These are phyloP conservation scores for Xyrichtys novacula DNA, from an alignment of 2,797 vertebrate species.

Conservation along the genomic window DNA sequence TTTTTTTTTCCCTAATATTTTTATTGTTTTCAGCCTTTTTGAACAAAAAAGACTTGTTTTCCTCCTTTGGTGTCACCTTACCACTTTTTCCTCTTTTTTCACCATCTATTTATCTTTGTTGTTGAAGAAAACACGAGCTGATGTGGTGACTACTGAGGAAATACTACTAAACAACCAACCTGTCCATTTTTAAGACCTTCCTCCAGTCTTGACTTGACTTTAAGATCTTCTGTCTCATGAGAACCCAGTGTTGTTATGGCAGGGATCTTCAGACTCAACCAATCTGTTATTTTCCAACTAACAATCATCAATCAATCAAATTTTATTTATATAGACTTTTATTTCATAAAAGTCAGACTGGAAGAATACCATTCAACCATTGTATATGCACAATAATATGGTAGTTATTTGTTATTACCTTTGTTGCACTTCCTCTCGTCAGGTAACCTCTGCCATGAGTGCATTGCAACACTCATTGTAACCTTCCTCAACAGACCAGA, in stretches of 20 bases:
- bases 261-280: not conserved
- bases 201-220: not conserved
- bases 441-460: not conserved
- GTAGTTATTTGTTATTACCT: too few species aligned
- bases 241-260: too few species aligned
- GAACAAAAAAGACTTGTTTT: slow-evolving; percentile 11
- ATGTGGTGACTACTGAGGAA: not conserved
- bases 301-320: too few species aligned
- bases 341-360: too few species aligned
- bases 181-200: not conserved
- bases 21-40: slow-evolving; percentile 12
- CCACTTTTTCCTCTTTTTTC: not conserved
- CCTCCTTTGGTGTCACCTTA: slow-evolving; percentile 14
- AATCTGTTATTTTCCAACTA: too few species aligned
- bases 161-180: slow-evolving; percentile 3
- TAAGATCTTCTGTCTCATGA: too few species aligned
- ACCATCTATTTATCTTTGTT: not conserved
- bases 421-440: too few species aligned
- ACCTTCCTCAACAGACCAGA: not conserved
- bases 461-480: not conserved
- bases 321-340: too few species aligned
- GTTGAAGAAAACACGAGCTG: not conserved
- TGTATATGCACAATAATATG: too few species aligned
- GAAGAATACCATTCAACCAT: too few species aligned
- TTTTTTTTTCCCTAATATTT: too few species aligned